Conservation (phyloP, 2,113 vertebrate species). For the Trachemys scripta region DNA sequence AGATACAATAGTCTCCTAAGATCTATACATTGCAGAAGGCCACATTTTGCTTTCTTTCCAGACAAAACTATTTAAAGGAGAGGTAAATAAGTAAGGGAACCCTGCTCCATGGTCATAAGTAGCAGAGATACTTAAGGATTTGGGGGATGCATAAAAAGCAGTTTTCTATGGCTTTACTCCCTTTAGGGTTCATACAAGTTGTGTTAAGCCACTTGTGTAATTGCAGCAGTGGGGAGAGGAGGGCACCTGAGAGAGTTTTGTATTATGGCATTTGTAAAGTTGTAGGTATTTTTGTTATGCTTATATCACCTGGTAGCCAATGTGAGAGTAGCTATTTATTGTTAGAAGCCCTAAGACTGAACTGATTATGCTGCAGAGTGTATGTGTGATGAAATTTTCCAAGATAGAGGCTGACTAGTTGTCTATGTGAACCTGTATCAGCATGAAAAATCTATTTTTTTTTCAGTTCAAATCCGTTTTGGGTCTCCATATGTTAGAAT, state of each 20-base stretch:
- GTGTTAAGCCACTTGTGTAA: neutral
- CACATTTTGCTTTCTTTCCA: neutral
- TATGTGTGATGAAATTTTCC: neutral
- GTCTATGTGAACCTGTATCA: neutral
- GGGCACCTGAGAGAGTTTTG: neutral
- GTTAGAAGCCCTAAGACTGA: neutral
- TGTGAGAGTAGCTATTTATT: neutral
- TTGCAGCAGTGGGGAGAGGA: neutral
- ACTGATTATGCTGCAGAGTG: neutral
- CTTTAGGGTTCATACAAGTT: neutral
- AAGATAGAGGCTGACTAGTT: neutral
- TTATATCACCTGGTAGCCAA: neutral
- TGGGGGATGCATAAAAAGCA: neutral
- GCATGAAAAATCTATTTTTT: neutral
- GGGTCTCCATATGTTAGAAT: neutral
- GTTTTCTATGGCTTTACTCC: neutral
- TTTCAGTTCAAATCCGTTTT: neutral
- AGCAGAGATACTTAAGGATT: neutral
- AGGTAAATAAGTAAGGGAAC: neutral
- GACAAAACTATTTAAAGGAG: neutral
- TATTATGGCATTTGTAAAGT: neutral
- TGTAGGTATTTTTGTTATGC: neutral
- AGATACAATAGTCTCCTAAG: neutral
- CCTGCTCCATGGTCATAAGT: neutral
- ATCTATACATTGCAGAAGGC: neutral